Percentiles rank a stretch among this genome's conserved stretches.
These are phyloP conservation scores for Helogale parvula DNA, from an alignment of 2,113 vertebrate genomes.

Conservation along the genomic window DNA sequence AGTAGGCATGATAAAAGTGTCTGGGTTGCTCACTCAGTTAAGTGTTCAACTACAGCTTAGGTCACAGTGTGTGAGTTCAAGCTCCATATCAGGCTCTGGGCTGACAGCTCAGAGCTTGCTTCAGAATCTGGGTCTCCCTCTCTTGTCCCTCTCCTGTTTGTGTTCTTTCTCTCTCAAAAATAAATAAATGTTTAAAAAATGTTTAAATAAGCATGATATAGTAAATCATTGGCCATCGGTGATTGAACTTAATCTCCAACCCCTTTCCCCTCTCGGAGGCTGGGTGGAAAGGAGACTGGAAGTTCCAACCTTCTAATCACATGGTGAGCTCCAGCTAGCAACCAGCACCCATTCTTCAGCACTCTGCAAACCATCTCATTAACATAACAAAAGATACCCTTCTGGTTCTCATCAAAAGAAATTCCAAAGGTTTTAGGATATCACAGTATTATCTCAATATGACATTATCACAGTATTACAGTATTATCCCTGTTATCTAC, in stretches of 20 bases:
- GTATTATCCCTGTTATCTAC: not conserved
- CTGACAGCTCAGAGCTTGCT: no score
- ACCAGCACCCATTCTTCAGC: not conserved
- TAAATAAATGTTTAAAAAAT: no score
- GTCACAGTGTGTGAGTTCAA: no score
- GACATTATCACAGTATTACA: not conserved
- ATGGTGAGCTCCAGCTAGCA: not conserved
- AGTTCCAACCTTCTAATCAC: not conserved
- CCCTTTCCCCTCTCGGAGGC: not conserved
- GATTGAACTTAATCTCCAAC: not conserved
- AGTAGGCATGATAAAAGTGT: not conserved
- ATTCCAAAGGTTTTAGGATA: not conserved
- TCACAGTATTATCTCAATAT: not conserved
- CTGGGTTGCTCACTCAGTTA: no score
- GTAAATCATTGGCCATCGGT: not conserved
- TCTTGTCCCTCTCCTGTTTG: no score
- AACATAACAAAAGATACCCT: not conserved
- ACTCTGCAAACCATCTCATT: not conserved
- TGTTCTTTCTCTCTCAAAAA: no score
- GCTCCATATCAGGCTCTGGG: no score
- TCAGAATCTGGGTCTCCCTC: no score
- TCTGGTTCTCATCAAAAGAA: not conserved
- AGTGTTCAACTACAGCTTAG: no score
- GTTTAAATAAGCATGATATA: not conserved
- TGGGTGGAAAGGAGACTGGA: not conserved